These are phyloP conservation scores for Hypotaenidia okinawae DNA, from an alignment of 2,797 vertebrate species.

Conservation along the genomic window DNA sequence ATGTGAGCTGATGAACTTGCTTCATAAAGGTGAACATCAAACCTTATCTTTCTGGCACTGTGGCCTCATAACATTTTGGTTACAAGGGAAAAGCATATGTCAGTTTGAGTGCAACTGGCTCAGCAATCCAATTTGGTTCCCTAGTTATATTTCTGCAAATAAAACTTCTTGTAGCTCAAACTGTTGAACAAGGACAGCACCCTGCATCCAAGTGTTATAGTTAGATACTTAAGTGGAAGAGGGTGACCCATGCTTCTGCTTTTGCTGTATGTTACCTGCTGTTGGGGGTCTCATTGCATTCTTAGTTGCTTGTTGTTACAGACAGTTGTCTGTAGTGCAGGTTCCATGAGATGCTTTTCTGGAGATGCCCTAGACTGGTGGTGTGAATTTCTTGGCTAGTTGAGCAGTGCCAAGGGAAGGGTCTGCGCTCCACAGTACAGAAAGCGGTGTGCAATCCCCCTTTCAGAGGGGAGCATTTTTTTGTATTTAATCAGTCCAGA, in stretches of 20 bases:
- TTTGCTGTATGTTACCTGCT: background rate
- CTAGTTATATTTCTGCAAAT: background rate
- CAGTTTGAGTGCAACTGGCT: background rate
- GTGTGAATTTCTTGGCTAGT: background rate
- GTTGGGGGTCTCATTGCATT: background rate
- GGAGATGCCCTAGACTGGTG: background rate
- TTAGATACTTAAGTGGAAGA: background rate
- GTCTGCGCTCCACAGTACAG: background rate
- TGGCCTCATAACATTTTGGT: background rate
- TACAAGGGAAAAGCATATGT: background rate
- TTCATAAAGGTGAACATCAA: background rate
- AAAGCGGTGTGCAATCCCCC: accelerated
- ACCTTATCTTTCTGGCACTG: background rate
- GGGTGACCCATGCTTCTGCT: background rate
- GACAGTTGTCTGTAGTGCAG: background rate
- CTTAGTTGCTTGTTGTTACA: accelerated
- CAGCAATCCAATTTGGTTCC: background rate
- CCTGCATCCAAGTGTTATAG: background rate
- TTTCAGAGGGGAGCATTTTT: background rate
- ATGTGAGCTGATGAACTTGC: background rate
- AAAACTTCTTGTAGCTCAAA: background rate
- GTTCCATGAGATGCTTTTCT: background rate
- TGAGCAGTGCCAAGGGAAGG: background rate
- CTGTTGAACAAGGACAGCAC: background rate
- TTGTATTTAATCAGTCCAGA: background rate